A percentile compares a stretch with the other conserved stretches of the same genome.
Conservation (phyloP, 2,797 vertebrate species). For the Molothrus aeneus region DNA sequence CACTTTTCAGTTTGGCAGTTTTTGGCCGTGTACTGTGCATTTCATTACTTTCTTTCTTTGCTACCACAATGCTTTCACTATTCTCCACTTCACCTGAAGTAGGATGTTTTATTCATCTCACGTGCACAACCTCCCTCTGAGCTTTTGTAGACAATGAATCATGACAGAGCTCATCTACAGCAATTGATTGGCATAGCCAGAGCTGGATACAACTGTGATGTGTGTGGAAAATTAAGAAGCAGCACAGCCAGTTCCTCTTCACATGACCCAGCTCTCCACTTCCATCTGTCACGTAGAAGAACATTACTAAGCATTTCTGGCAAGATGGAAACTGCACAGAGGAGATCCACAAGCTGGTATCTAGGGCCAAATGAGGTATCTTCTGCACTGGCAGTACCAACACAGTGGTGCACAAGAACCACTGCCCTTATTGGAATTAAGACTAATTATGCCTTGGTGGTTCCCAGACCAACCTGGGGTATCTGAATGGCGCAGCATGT, state of each 20-base stretch:
- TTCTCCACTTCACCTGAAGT: neutral
- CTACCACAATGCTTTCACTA: neutral
- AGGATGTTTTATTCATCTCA: constrained; percentile 13
- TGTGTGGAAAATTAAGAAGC: neutral
- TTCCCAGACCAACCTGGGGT: neutral
- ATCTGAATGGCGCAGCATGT: neutral
- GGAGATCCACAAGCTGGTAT: neutral
- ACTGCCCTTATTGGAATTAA: neutral
- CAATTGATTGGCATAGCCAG: neutral
- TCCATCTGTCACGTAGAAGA: neutral
- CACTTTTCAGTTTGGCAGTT: neutral
- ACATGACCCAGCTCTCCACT: neutral
- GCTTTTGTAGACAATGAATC: constrained; percentile 22
- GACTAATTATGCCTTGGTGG: neutral
- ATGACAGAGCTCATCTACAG: constrained; percentile 19
- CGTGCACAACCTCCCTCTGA: neutral
- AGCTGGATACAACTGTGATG: neutral
- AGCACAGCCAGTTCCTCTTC: constrained; percentile 10
- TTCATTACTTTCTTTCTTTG: neutral
- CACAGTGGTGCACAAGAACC: neutral
- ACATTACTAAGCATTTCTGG: neutral
- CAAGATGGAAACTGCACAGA: neutral
- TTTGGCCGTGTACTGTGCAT: neutral
- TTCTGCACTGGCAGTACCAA: neutral
- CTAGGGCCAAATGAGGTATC: neutral